Percentiles rank a stretch among this genome's conserved stretches.
These are phyloP conservation scores for Toxostoma redivivum DNA, from an alignment of 2,113 vertebrate genomes.

Conservation along the genomic window DNA sequence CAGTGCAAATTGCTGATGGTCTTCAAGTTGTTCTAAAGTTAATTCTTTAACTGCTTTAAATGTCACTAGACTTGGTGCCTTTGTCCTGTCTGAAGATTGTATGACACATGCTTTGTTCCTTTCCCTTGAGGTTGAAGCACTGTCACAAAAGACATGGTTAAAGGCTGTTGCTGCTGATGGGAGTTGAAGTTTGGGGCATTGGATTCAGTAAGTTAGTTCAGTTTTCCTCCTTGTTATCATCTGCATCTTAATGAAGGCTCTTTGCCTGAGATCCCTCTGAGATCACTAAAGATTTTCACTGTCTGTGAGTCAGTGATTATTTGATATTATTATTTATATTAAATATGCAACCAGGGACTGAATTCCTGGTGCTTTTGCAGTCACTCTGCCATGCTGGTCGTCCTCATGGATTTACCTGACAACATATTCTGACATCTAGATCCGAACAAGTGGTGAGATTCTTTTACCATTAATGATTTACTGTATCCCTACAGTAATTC, in stretches of 20 bases:
- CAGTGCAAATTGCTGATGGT: not conserved
- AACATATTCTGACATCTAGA: not conserved
- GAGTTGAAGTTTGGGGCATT: not conserved
- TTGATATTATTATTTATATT: not conserved
- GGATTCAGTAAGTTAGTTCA: not conserved
- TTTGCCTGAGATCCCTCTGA: not conserved
- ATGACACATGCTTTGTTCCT: not conserved
- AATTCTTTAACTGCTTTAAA: not conserved
- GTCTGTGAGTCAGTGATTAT: not conserved
- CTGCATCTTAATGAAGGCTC: not conserved
- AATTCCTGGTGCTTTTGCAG: not conserved
- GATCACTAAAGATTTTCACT: not conserved
- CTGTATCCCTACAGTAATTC: not conserved
- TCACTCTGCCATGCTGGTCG: not conserved
- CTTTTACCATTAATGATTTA: not conserved
- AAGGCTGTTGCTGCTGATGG: not conserved
- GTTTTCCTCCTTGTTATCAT: not conserved
- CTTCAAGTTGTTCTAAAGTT: not conserved
- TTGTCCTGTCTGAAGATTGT: not conserved
- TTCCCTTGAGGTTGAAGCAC: not conserved
- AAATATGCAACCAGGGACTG: not conserved
- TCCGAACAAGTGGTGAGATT: not conserved
- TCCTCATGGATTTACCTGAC: not conserved
- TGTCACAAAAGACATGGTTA: not conserved
- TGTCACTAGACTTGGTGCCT: not conserved